These are phyloP conservation scores for Colinus virginianus DNA, from an alignment of 2,113 vertebrate genomes.

Conservation along the genomic window DNA sequence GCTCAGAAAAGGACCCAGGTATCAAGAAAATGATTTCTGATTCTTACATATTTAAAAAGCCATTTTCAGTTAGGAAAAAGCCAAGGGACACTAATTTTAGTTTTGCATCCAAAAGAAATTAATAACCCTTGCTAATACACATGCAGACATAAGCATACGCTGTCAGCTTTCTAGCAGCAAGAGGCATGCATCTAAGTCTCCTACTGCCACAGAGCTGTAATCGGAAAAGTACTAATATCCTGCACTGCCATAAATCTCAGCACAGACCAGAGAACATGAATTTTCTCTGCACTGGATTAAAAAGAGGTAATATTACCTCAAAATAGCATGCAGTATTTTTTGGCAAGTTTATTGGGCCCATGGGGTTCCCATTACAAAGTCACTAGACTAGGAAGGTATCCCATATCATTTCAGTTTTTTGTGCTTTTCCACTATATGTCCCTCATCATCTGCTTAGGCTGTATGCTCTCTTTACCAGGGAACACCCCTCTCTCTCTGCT, in stretches of 20 bases:
- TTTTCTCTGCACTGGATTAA: background rate
- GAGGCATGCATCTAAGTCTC: background rate
- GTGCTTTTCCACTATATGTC: background rate
- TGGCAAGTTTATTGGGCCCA: background rate
- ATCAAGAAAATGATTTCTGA: constrained; percentile 36
- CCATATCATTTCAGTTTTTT: background rate
- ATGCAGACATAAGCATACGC: background rate
- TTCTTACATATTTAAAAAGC: constrained; percentile 50
- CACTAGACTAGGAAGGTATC: background rate
- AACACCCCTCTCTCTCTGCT: background rate
- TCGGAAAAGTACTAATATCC: background rate
- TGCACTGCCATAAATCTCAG: background rate
- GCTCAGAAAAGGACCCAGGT: constrained; percentile 19
- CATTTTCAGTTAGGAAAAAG: constrained; percentile 39
- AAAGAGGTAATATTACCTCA: constrained; percentile 1
- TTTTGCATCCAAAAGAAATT: constrained; percentile 1
- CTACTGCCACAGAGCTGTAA: background rate
- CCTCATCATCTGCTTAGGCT: background rate
- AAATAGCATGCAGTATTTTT: background rate
- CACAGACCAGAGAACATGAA: background rate
- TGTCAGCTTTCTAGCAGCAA: constrained; percentile 24
- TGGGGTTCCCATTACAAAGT: background rate
- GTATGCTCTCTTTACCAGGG: background rate
- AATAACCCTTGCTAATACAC: constrained; percentile 12
- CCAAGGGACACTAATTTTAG: constrained; percentile 29